These are phyloP conservation scores for Apodemus speciosus DNA, from an alignment of 2,113 vertebrate genomes.

Conservation along the genomic window DNA sequence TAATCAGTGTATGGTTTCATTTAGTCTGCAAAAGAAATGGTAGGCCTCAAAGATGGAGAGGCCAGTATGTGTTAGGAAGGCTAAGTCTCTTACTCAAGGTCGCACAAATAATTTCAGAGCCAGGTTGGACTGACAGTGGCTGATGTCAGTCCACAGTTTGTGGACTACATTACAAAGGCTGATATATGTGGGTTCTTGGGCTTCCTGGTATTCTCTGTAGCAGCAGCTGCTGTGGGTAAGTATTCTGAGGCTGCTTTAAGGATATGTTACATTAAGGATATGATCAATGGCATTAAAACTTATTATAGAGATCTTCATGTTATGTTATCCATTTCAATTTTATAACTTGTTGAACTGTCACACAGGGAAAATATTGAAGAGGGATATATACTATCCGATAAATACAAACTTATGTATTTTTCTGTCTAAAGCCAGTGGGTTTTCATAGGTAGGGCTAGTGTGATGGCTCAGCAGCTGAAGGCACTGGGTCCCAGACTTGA, in stretches of 20 bases:
- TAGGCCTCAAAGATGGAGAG: neutral
- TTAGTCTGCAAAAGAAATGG: constrained; percentile 10
- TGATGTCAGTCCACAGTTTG: neutral
- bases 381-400: neutral
- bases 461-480: neutral
- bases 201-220: neutral
- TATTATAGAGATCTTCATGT: neutral
- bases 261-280: neutral
- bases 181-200: neutral
- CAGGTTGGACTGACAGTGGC: neutral
- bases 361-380: neutral
- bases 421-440: neutral
- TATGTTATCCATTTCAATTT: constrained; percentile 26
- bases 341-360: constrained; percentile 6
- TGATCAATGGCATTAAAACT: neutral
- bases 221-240: neutral
- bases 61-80: neutral
- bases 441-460: neutral
- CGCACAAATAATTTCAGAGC: neutral
- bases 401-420: neutral
- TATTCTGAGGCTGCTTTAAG: neutral
- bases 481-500: neutral
- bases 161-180: neutral
- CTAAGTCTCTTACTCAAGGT: neutral
- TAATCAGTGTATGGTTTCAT: constrained; percentile 17